These are phyloP conservation scores for Hydra vulgaris DNA, from an alignment of 30 jellyfish, hydroid and myxozoan species.

Conservation along the genomic window DNA sequence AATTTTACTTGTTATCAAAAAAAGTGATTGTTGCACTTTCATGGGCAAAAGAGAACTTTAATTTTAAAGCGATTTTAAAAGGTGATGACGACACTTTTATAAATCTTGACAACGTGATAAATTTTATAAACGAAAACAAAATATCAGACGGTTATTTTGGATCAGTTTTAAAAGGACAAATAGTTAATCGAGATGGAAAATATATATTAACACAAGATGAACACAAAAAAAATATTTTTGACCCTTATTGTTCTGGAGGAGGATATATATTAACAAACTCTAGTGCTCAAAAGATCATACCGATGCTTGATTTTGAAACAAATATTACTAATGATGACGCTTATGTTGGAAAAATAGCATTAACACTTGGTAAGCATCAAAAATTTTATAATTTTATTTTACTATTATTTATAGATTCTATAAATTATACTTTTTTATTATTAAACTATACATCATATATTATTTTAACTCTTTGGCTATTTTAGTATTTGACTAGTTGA, in stretches of 20 bases:
- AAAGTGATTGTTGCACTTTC: conserved; percentile 21
- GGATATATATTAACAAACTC: conserved; percentile 26
- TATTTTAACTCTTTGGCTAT: too few relatives aligned
- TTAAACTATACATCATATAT: too few relatives aligned
- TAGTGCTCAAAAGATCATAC: conserved; percentile 6
- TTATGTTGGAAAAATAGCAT: conserved; percentile 22
- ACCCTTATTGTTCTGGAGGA: conserved; percentile 47
- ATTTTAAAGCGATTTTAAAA: conserved; percentile 20
- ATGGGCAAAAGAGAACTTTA: conserved; percentile 21
- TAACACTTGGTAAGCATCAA: conserved; percentile 3
- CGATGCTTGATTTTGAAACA: conserved; percentile 10
- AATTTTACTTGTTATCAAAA: conserved; percentile 7
- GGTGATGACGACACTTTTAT: conserved; percentile 28
- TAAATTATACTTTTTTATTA: too few relatives aligned
- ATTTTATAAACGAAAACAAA: neutral
- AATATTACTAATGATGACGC: conserved; percentile 31
- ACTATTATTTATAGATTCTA: too few relatives aligned
- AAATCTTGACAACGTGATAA: conserved; percentile 13
- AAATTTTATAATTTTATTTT: too few relatives aligned
- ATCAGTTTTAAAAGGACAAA: neutral
- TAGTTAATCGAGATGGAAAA: conserved; percentile 26
- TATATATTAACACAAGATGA: conserved; percentile 21
- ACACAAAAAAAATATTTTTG: conserved; percentile 10
- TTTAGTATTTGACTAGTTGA: too few relatives aligned
- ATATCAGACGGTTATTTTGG: conserved; percentile 11